A percentile compares a stretch with the other conserved stretches of the same genome.
Evolutionary conservation across 2,797 vertebrate species (phyloP).

Genomic region (Garrulus glandarius): DNA sequence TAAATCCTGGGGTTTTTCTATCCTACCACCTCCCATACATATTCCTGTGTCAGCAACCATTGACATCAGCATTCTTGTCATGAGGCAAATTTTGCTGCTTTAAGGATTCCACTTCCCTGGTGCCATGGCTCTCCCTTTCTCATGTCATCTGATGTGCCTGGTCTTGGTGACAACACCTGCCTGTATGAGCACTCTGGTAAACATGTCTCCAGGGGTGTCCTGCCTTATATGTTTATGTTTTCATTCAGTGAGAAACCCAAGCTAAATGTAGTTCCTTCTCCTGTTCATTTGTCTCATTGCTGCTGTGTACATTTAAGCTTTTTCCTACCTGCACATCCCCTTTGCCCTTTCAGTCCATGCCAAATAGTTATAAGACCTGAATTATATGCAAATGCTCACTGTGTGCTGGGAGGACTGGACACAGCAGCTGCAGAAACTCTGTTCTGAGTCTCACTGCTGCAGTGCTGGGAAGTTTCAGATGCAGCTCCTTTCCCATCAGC

Average conservation of each 20-base stretch:
- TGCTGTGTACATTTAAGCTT: background rate
- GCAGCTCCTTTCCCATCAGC: constrained; percentile 7
- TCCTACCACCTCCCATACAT: background rate
- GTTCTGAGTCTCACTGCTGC: background rate
- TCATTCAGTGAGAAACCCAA: background rate
- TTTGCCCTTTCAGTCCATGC: background rate
- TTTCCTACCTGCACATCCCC: background rate
- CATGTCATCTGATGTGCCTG: background rate
- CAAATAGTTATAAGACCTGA: background rate
- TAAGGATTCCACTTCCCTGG: background rate
- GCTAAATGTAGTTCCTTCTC: background rate
- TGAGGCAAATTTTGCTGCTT: background rate
- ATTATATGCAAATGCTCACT: background rate
- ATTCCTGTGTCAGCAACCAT: background rate
- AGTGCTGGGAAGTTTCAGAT: background rate
- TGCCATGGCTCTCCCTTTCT: background rate
- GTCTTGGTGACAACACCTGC: background rate
- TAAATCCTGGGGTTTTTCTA: background rate
- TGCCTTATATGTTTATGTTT: rapidly evolving
- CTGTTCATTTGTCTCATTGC: background rate
- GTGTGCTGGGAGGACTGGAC: background rate
- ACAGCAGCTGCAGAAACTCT: background rate
- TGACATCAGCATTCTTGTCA: background rate
- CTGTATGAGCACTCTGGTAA: background rate
- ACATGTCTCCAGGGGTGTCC: background rate